phyloP scores from a whole-genome alignment of 2,797 vertebrate genomes.

The Oreortyx pictus region DNA sequence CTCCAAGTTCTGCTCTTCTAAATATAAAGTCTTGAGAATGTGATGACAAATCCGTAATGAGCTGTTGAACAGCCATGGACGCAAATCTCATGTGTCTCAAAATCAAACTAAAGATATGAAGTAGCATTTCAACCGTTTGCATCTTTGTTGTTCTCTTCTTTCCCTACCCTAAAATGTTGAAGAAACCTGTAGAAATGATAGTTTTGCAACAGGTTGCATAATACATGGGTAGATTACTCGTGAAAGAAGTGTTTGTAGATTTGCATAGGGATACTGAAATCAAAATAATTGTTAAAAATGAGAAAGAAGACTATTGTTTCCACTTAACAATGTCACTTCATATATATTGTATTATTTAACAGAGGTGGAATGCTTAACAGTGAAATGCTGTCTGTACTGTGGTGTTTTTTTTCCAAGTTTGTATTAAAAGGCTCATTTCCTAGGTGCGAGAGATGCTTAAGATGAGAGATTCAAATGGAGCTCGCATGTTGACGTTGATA shows the following conservation, averaged over 20 bases:
- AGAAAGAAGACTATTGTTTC: neutral
- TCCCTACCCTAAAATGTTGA: neutral
- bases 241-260: neutral
- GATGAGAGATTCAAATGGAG: constrained; percentile 97
- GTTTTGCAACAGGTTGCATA: neutral
- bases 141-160: neutral
- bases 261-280: neutral
- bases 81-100: neutral
- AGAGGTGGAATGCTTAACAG: neutral
- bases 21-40: neutral
- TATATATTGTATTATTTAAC: neutral
- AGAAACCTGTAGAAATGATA: neutral
- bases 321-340: neutral
- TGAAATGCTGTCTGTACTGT: neutral
- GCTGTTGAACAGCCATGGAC: neutral
- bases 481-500: constrained; percentile 96
- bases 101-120: neutral
- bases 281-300: neutral
- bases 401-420: constrained; percentile 17
- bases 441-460: constrained; percentile 98
- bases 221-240: neutral
- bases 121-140: neutral
- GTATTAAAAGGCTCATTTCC: constrained; percentile 36
- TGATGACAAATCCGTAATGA: neutral
- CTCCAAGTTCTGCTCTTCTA: neutral